These are phyloP conservation scores for Bombus pascuorum DNA, from an alignment of 1,140 invertebrate species.

Conservation along the genomic window DNA sequence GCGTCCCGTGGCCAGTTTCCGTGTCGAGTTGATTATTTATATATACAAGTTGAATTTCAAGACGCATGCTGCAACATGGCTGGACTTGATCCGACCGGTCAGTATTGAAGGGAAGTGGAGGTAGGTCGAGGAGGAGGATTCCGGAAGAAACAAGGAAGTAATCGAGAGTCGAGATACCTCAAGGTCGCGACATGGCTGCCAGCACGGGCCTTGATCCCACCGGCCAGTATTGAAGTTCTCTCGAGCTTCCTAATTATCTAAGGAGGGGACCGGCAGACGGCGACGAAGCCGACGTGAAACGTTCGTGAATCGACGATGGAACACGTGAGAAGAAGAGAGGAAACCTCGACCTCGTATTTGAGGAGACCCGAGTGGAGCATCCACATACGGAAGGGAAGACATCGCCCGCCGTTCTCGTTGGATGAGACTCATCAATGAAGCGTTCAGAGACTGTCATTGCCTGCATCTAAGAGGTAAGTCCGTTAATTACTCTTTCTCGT, in stretches of 20 bases:
- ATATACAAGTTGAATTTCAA: background rate
- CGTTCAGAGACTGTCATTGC: slow-evolving; percentile 51
- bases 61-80: slow-evolving; percentile 58
- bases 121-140: slow-evolving; percentile 50
- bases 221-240: slow-evolving; percentile 74
- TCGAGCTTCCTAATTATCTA: slow-evolving; percentile 6
- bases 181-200: slow-evolving; percentile 78
- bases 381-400: slow-evolving; percentile 81
- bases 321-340: slow-evolving; percentile 75
- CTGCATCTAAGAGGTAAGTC: slow-evolving; percentile 64
- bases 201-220: slow-evolving; percentile 74
- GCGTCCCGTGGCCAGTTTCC: background rate
- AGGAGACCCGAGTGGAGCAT: slow-evolving; percentile 81
- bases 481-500: slow-evolving; percentile 23
- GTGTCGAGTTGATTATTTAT: slow-evolving; percentile 14
- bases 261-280: slow-evolving; percentile 24
- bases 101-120: slow-evolving; percentile 65
- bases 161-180: slow-evolving; percentile 49
- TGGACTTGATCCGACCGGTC: slow-evolving; percentile 74
- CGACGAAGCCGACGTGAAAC: background rate
- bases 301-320: slow-evolving; percentile 50
- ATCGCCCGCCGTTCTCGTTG: slow-evolving; percentile 55
- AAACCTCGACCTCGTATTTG: slow-evolving; percentile 79
- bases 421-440: slow-evolving; percentile 59
- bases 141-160: slow-evolving; percentile 63